Evolutionary conservation across 2,113 vertebrate species (phyloP).

Genomic region (Nettapus auritus): DNA sequence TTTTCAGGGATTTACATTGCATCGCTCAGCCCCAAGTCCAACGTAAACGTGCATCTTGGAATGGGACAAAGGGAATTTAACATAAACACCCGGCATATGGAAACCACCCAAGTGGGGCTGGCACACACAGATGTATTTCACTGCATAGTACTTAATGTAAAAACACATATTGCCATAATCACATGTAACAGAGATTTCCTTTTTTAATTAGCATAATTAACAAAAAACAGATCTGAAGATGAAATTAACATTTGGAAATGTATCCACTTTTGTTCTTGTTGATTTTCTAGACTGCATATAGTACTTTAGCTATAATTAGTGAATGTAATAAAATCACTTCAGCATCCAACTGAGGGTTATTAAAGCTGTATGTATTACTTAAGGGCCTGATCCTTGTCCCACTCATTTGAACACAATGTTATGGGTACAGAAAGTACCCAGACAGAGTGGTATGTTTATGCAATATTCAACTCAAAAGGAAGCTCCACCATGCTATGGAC

Average conservation of each 20-base stretch:
- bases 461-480: not conserved
- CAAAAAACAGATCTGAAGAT: not conserved
- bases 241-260: slow-evolving; percentile 14
- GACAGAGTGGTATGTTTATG: not conserved
- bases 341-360: slow-evolving; percentile 34
- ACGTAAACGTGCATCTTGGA: not conserved
- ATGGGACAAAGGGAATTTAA: not conserved
- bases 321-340: slow-evolving; percentile 23
- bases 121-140: not conserved
- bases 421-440: not conserved
- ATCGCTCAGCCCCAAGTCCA: not conserved
- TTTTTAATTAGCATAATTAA: slow-evolving; percentile 37
- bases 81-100: rapidly evolving
- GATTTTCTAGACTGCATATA: slow-evolving; percentile 31
- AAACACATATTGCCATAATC: not conserved
- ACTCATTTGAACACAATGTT: not conserved
- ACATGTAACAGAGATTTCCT: slow-evolving; percentile 12
- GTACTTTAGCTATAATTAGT: slow-evolving; percentile 36
- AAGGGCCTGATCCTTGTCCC: slow-evolving; percentile 22
- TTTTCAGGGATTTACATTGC: not conserved
- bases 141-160: not conserved
- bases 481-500: not conserved
- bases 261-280: slow-evolving; percentile 21
- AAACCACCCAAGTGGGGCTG: not conserved
- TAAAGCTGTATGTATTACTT: not conserved